Evolutionary conservation across 1,140 invertebrate species (phyloP).

Genomic region (Ridgeia piscesae): DNA sequence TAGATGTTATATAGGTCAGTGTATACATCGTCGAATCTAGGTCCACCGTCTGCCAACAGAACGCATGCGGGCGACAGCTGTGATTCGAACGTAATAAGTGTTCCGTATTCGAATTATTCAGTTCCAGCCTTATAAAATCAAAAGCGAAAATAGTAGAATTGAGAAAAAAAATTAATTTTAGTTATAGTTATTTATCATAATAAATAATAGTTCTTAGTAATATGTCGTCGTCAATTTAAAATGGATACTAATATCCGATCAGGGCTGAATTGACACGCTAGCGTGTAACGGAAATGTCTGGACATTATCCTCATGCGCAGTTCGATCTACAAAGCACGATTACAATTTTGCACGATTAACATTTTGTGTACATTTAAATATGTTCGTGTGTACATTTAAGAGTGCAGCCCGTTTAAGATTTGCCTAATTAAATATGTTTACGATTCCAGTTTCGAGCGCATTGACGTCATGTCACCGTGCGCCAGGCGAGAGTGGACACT

Average conservation of each 20-base stretch:
- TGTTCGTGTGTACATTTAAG: neutral
- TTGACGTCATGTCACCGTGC: neutral
- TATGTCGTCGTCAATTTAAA: neutral
- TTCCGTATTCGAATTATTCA: neutral
- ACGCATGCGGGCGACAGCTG: too few species aligned
- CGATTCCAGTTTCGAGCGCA: neutral
- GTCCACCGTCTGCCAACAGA: neutral
- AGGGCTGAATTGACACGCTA: neutral
- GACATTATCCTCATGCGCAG: neutral
- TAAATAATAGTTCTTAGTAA: too few species aligned
- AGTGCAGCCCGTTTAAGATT: neutral
- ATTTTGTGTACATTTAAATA: neutral
- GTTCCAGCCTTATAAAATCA: neutral
- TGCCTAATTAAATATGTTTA: neutral
- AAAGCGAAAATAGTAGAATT: too few species aligned
- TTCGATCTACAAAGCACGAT: neutral
- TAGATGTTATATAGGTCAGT: neutral
- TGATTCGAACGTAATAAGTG: neutral
- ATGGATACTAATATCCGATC: neutral
- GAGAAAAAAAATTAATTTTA: too few species aligned
- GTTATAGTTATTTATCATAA: too few species aligned
- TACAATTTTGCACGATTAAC: too few species aligned
- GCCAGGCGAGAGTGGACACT: neutral
- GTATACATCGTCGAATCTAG: neutral
- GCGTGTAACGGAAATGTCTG: neutral